Percentiles rank a stretch among this genome's conserved stretches.
phyloP scores from a whole-genome alignment of 2,113 vertebrate genomes.

The Chlorodrepanis virens region DNA sequence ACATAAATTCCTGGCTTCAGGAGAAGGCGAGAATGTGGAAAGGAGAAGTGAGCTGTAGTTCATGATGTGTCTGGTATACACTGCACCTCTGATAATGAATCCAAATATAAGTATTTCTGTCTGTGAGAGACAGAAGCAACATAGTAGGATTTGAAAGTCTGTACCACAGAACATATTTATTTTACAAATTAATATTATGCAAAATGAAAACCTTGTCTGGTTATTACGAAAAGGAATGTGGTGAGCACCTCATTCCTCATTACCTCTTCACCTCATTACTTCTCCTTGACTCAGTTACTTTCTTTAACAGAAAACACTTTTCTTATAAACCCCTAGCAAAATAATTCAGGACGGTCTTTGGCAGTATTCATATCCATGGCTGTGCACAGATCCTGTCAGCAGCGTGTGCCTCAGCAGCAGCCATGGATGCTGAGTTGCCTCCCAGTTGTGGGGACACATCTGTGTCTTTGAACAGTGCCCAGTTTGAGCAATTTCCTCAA shows the following conservation, averaged over 20 bases:
- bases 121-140: not conserved
- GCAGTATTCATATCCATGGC: not conserved
- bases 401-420: not conserved
- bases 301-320: not conserved
- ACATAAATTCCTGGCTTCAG: not conserved
- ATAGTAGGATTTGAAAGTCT: not conserved
- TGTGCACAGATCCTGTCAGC: not conserved
- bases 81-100: not conserved
- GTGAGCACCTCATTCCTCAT: not conserved
- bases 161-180: not conserved
- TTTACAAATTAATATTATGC: not conserved
- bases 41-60: not conserved
- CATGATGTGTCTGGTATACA: not conserved
- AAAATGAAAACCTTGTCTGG: not conserved
- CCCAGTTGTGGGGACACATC: not conserved
- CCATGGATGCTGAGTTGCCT: not conserved
- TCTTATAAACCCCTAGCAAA: not conserved
- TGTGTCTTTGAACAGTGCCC: not conserved
- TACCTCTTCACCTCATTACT: not conserved
- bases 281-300: not conserved
- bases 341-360: fast-evolving
- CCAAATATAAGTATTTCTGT: not conserved
- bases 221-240: not conserved
- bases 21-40: not conserved
- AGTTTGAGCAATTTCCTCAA: not conserved